Evolutionary conservation across 2,888 invertebrate species (phyloP).

Genomic region (Melikaiella ostensackeni): DNA sequence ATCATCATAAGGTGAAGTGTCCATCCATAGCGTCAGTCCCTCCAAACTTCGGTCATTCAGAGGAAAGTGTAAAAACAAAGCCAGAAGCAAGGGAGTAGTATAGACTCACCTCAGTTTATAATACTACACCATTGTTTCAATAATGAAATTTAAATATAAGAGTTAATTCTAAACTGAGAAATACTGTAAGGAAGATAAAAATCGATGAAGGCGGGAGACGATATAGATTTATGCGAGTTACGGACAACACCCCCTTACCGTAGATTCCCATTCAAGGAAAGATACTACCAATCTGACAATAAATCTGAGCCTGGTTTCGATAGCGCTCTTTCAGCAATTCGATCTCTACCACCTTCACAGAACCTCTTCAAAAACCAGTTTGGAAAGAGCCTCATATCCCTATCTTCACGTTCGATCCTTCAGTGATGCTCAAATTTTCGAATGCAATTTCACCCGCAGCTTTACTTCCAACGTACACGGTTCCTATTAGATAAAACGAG

Average conservation of each 20-base stretch:
- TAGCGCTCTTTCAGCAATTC: conserved; percentile 49
- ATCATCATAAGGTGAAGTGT: too few species aligned
- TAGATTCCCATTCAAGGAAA: conserved; percentile 61
- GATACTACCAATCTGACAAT: conserved; percentile 62
- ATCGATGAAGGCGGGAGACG: conserved; percentile 27
- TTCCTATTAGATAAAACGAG: conserved; percentile 45
- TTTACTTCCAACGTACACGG: conserved; percentile 40
- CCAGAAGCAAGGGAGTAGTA: too few species aligned
- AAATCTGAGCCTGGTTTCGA: conserved; percentile 57
- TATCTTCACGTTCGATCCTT: conserved; percentile 51
- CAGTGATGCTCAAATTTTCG: conserved; percentile 50
- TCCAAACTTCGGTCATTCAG: too few species aligned
- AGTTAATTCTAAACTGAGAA: background rate
- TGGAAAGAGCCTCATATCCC: conserved; percentile 50
- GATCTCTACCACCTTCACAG: conserved; percentile 50
- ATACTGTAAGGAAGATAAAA: conserved; percentile 14
- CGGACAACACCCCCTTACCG: conserved; percentile 54
- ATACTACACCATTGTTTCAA: too few species aligned
- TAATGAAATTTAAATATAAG: too few species aligned
- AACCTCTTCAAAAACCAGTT: conserved; percentile 51
- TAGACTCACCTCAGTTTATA: too few species aligned
- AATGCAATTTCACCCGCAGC: conserved; percentile 47
- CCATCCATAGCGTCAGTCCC: too few species aligned
- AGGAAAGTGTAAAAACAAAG: too few species aligned
- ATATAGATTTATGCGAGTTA: conserved; percentile 48